Evolutionary conservation across 1,140 invertebrate genomes (phyloP), one percentile per base, ranked within the genome.

Genomic region (Dysdera silvatica): DNA sequence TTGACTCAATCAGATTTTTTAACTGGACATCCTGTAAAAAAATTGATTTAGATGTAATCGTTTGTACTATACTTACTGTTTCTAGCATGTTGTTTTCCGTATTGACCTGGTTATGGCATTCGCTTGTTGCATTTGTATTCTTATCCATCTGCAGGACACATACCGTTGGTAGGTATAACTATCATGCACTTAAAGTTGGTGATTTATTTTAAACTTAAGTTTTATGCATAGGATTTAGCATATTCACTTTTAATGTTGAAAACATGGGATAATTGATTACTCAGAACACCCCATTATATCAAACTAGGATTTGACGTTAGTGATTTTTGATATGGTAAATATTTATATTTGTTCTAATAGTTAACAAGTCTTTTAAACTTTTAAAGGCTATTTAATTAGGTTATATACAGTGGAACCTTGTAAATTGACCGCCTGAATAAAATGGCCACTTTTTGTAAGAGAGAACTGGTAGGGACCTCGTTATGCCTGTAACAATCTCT

Each of bases 141-240:
- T 70, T 79, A 12, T 77, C 78, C 18, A 75, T 78, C 1, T 78
- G 77, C 62, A 61, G 77, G 37, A 78, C 77, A 33, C 78, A 78
- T 67, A 77, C 76, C 20, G 74, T 78, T 31, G 75, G 77, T 78
- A 71, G 71, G 75, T 64, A 23, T 20, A 20, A 45, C 32, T 40
- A 41, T 41, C 8, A 18, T 32, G n/a, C 3, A 1, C 51, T 3
- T 56, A 28, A 43, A 28, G n/a, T 45, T 41, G 5, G 29, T 23
- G 23, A 23, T 35, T 26, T 53, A 18, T 53, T 35, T 2, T 53
- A 37, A 16, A 14, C 24, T 53, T 6, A 12, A 52, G 24, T n/a
- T 31, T 31, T 6, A n/a, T n/a, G n/a, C n/a, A n/a, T n/a, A n/a
- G 0, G 7, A 16, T 51, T 18, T n/a, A 29, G 12, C 10, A 3